Evolutionary conservation across 2,888 invertebrate species (phyloP).

Genomic region (Aspidiotus destructor): DNA sequence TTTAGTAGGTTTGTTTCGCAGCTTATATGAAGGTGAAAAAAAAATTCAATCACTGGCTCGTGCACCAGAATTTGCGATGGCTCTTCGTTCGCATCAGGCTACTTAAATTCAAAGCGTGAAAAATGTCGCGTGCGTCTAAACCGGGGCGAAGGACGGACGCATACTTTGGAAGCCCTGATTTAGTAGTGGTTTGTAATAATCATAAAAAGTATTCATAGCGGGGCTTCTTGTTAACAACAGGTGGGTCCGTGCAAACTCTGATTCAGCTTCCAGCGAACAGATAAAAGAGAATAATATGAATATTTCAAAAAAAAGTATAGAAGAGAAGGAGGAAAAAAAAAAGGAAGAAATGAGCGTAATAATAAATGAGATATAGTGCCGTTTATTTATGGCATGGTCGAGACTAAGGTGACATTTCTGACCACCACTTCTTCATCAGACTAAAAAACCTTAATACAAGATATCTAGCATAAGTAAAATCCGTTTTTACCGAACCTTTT

Average conservation of each 20-base stretch:
- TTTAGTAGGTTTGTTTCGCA: too few relatives aligned
- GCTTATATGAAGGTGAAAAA: too few relatives aligned
- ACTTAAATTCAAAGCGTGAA: background rate
- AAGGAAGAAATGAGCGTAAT: slow-evolving; percentile 24
- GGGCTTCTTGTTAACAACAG: slow-evolving; percentile 33
- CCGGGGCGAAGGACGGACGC: background rate
- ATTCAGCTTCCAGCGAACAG: slow-evolving; percentile 24
- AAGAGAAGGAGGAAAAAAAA: slow-evolving; percentile 15
- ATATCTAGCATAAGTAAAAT: background rate
- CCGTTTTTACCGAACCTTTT: background rate
- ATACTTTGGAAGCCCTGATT: slow-evolving; percentile 23
- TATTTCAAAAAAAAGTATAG: slow-evolving; percentile 26
- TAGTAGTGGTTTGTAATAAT: slow-evolving; percentile 13
- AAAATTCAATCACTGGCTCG: too few relatives aligned
- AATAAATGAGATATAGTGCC: slow-evolving; percentile 23
- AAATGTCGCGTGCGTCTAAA: slow-evolving; percentile 2
- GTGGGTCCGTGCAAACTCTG: slow-evolving; percentile 22
- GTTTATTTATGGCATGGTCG: slow-evolving; percentile 28
- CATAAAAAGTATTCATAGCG: slow-evolving; percentile 29
- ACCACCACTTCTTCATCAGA: slow-evolving; percentile 30
- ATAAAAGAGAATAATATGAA: slow-evolving; percentile 27
- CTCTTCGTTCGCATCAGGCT: too few relatives aligned
- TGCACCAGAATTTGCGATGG: too few relatives aligned
- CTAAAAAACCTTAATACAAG: background rate
- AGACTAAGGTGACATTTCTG: slow-evolving; percentile 28